Evolutionary conservation across 2,797 vertebrate species (phyloP).

Genomic region (Acanthurus lineatus): DNA sequence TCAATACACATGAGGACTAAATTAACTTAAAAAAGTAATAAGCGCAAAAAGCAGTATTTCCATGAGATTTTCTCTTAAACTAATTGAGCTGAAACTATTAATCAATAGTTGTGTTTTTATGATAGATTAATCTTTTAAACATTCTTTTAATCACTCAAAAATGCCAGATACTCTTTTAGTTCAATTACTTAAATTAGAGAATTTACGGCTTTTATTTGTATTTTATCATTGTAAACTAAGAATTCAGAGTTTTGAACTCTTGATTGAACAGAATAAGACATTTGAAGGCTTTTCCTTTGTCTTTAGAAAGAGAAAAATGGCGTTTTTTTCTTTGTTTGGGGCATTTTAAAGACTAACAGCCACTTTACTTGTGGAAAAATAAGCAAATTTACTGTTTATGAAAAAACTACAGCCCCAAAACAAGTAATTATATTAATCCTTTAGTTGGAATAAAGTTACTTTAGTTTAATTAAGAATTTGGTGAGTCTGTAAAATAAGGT

Average conservation of each 20-base stretch:
- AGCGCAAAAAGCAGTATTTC: neutral
- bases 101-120: neutral
- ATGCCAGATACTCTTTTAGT: neutral
- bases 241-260: neutral
- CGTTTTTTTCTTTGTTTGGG: too few species aligned
- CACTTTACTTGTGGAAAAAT: neutral
- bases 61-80: neutral
- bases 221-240: neutral
- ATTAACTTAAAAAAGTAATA: neutral
- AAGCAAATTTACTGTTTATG: too few species aligned
- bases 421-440: neutral
- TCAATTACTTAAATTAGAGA: too few species aligned
- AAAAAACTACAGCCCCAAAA: neutral
- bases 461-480: neutral
- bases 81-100: neutral
- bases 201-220: neutral
- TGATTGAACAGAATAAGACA: neutral
- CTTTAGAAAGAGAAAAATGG: too few species aligned
- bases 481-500: neutral
- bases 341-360: neutral
- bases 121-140: neutral
- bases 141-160: neutral
- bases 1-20: neutral
- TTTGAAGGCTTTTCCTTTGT: neutral
- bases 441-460: neutral